A percentile compares a stretch with the other conserved stretches of the same genome.
These are phyloP conservation scores for Bugulina stolonifera DNA, from an alignment of 2,888 invertebrate genomes.

Conservation along the genomic window DNA sequence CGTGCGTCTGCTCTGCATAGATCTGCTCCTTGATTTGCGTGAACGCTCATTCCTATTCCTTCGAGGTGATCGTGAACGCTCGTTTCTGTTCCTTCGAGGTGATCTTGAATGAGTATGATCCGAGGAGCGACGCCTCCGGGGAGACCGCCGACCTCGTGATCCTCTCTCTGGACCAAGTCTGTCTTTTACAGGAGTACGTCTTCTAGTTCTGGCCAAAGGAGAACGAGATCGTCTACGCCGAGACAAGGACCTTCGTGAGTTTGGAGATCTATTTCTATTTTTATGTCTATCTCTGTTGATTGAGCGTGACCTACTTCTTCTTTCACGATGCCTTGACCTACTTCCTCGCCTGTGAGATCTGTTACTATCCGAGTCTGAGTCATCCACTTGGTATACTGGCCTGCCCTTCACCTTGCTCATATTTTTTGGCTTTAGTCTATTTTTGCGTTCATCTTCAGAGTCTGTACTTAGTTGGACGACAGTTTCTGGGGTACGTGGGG, in stretches of 20 bases:
- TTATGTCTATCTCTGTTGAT: too few relatives aligned
- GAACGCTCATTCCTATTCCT: background rate
- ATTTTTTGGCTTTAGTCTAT: background rate
- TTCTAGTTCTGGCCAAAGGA: background rate
- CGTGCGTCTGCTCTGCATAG: background rate
- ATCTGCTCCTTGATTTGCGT: background rate
- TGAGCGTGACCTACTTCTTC: constrained; percentile 31
- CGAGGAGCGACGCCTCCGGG: background rate
- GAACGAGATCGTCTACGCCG: background rate
- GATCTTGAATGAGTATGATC: background rate
- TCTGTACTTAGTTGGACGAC: constrained; percentile 29
- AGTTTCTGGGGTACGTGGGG: background rate
- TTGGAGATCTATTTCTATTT: constrained; percentile 21
- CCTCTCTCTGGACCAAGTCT: background rate
- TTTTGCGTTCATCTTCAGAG: constrained; percentile 30
- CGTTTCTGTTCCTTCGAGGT: background rate
- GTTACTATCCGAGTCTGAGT: background rate
- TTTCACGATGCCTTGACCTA: constrained; percentile 30
- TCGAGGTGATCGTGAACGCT: background rate
- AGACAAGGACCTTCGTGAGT: constrained; percentile 26
- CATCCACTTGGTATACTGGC: background rate
- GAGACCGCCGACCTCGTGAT: background rate
- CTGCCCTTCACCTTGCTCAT: background rate
- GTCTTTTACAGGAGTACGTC: background rate
- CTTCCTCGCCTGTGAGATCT: background rate